These are phyloP conservation scores for Globodera ellingtonae DNA, from an alignment of 1,140 invertebrate genomes.

Conservation along the genomic window DNA sequence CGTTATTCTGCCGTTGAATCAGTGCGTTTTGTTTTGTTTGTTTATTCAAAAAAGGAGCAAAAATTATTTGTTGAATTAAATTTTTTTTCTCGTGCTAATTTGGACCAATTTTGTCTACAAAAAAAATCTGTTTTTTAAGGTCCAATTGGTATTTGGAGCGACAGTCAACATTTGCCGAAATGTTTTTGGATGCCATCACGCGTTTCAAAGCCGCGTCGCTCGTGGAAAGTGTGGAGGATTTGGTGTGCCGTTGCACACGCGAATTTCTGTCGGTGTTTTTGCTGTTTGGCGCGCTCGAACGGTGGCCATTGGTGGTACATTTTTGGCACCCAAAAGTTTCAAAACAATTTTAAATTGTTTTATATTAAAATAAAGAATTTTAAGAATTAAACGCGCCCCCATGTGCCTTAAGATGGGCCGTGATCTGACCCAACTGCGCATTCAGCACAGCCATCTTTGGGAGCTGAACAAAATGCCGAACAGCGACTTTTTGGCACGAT, in stretches of 20 bases:
- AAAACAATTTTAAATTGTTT: not conserved
- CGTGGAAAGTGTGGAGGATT: conserved; percentile 31
- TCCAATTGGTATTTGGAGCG: conserved; percentile 38
- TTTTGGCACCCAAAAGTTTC: not conserved
- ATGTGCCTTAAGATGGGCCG: not conserved
- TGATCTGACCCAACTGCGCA: conserved; percentile 6
- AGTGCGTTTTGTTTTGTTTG: conserved; percentile 20
- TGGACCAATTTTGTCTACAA: too few species aligned
- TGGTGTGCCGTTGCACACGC: conserved; percentile 33
- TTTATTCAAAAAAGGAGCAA: not conserved
- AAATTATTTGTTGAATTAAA: not conserved
- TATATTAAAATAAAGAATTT: not conserved
- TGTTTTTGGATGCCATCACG: conserved; percentile 39
- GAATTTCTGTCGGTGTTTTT: conserved; percentile 33
- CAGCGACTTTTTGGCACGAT: conserved; percentile 26
- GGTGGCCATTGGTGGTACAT: conserved; percentile 27
- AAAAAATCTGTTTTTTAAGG: conserved; percentile 16
- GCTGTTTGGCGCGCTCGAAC: conserved; percentile 41
- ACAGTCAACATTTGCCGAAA: conserved; percentile 34
- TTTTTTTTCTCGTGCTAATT: not conserved
- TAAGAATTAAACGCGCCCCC: not conserved
- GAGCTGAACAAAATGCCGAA: conserved; percentile 1
- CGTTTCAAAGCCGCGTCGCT: conserved; percentile 40
- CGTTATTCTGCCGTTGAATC: conserved; percentile 25
- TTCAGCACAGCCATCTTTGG: conserved; percentile 34